Evolutionary conservation across 1,140 invertebrate genomes (phyloP).

Genomic region (Potamilus streckersoni): DNA sequence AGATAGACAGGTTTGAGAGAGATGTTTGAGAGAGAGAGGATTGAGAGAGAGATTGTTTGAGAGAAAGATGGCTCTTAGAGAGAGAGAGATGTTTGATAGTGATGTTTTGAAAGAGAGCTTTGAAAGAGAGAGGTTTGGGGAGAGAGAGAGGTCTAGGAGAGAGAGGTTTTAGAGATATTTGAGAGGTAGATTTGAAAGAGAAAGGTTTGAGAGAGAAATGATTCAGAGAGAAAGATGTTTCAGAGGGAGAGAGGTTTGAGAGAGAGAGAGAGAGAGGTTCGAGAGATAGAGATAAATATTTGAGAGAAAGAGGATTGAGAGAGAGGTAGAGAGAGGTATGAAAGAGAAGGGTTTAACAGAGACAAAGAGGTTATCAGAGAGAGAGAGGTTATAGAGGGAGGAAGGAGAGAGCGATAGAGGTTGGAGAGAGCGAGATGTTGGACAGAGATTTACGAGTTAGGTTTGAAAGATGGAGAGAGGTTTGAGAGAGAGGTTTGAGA

Average conservation of each 20-base stretch:
- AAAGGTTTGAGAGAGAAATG: too few relatives aligned
- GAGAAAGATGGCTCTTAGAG: constrained; percentile 8
- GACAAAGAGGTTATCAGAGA: constrained; percentile 14
- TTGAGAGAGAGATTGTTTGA: constrained; percentile 16
- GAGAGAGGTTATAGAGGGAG: constrained; percentile 1
- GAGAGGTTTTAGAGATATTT: too few relatives aligned
- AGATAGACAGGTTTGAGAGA: neutral
- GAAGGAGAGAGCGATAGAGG: constrained; percentile 17
- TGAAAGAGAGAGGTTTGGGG: too few relatives aligned
- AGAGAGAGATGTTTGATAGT: constrained; percentile 12
- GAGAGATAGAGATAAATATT: constrained; percentile 1
- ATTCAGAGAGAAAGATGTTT: too few relatives aligned
- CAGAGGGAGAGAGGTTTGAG: too few relatives aligned
- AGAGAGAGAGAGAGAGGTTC: too few relatives aligned
- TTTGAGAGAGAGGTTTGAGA: too few relatives aligned
- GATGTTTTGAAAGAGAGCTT: neutral
- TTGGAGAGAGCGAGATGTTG: constrained; percentile 28
- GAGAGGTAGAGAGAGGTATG: too few relatives aligned
- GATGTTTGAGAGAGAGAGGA: constrained; percentile 25
- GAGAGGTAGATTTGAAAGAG: too few relatives aligned
- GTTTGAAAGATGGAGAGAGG: too few relatives aligned
- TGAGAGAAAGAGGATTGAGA: constrained; percentile 10
- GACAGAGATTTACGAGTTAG: too few relatives aligned
- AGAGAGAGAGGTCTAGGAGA: too few relatives aligned
- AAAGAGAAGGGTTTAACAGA: constrained; percentile 1